Conservation (phyloP, 2,113 vertebrate genomes). For the Saimiri boliviensis region DNA sequence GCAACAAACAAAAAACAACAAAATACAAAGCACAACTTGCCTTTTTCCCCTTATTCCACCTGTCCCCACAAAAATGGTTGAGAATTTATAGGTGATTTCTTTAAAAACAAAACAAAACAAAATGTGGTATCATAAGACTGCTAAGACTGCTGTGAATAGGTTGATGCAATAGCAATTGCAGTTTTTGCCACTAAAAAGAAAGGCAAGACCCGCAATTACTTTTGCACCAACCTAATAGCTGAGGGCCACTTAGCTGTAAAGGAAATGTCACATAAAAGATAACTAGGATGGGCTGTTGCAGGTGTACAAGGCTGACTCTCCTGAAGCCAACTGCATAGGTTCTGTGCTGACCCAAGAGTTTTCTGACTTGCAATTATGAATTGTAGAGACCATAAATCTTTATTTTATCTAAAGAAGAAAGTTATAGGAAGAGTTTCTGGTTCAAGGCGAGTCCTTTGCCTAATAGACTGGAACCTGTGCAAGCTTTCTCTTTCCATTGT, state of each 20-base stretch:
- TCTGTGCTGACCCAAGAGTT: not conserved
- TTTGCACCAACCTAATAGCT: no score
- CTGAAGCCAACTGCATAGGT: not conserved
- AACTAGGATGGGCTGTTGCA: not conserved
- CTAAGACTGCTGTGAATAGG: not conserved
- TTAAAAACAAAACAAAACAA: not conserved
- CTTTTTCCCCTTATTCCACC: not conserved
- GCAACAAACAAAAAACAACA: no score
- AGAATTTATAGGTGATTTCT: not conserved
- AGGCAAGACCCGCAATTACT: no score
- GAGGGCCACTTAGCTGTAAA: not conserved
- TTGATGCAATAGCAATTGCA: no score
- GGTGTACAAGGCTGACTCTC: not conserved
- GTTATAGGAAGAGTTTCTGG: not conserved
- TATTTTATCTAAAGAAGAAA: not conserved
- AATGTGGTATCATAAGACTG: not conserved
- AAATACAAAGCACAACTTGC: not conserved
- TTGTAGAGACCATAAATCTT: not conserved
- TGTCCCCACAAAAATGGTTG: not conserved
- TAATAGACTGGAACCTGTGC: not conserved
- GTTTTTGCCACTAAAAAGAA: no score
- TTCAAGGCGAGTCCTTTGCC: not conserved
- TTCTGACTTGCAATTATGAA: not conserved
- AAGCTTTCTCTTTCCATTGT: not conserved
- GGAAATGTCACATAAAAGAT: not conserved